Percentiles rank a stretch among this genome's conserved stretches.
Conservation (phyloP, 2,888 invertebrate species). For the Leptura quadrifasciata region DNA sequence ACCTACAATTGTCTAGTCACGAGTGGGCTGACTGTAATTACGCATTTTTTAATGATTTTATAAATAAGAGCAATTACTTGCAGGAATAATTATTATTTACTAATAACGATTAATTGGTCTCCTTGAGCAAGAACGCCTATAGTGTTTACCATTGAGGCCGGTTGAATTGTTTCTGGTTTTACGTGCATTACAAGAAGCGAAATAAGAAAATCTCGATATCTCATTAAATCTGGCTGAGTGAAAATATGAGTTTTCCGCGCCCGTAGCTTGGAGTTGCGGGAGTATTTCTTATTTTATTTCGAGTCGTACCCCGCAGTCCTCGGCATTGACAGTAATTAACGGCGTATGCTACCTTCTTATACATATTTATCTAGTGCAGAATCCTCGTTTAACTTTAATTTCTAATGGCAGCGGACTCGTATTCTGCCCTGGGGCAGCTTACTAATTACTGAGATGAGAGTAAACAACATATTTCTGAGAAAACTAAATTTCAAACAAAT, state of each 20-base stretch:
- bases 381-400: conserved; percentile 69
- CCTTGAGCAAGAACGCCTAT: conserved; percentile 32
- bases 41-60: not conserved
- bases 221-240: conserved; percentile 54
- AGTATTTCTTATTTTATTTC: conserved; percentile 43
- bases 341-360: conserved; percentile 62
- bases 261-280: conserved; percentile 24
- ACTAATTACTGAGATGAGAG: conserved; percentile 69
- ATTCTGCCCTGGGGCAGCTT: conserved; percentile 66
- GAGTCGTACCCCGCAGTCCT: conserved; percentile 34
- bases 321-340: conserved; percentile 59
- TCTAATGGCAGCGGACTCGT: conserved; percentile 66
- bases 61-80: conserved; percentile 17
- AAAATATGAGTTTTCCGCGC: conserved; percentile 45
- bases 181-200: conserved; percentile 30
- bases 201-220: conserved; percentile 49
- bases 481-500: conserved; percentile 70
- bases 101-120: conserved; percentile 4
- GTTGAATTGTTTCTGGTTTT: conserved; percentile 32
- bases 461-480: conserved; percentile 71
- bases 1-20: not conserved
- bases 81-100: conserved; percentile 13
- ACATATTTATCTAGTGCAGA: conserved; percentile 69
- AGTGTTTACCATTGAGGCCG: conserved; percentile 2
- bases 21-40: conserved; percentile 5